A percentile compares a stretch with the other conserved stretches of the same genome.
These are phyloP conservation scores for Grammomys dolichurus DNA, from an alignment of 2,113 vertebrate species.

Conservation along the genomic window DNA sequence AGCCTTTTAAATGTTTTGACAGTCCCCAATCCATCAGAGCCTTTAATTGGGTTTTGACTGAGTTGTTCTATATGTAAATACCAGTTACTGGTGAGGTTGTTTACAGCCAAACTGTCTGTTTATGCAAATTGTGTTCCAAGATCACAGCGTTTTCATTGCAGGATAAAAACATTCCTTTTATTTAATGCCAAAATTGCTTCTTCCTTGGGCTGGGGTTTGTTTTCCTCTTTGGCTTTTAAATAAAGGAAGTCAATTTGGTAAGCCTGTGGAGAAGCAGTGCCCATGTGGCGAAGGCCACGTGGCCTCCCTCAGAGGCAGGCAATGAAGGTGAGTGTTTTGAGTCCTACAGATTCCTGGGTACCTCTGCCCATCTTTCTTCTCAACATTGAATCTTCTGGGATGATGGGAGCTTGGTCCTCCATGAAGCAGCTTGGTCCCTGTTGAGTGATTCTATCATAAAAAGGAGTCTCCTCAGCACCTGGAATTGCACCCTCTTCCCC, in stretches of 20 bases:
- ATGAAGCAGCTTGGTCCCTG: neutral
- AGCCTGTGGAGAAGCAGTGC: neutral
- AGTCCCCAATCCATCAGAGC: constrained; percentile 85
- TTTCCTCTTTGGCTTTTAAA: constrained; percentile 73
- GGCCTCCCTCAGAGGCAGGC: neutral
- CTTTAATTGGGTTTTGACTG: constrained; percentile 90
- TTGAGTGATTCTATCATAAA: neutral
- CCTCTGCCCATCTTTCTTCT: neutral
- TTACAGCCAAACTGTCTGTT: constrained; percentile 90
- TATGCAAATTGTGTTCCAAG: constrained; percentile 88
- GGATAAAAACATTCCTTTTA: constrained; percentile 86
- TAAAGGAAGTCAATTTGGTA: neutral
- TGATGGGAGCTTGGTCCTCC: accelerated
- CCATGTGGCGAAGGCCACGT: neutral
- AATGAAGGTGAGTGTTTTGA: neutral
- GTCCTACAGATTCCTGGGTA: neutral
- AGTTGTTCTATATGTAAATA: constrained; percentile 90
- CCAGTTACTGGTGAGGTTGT: constrained; percentile 88
- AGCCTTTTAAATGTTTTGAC: constrained; percentile 88
- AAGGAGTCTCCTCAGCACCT: neutral
- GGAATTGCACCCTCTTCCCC: neutral
- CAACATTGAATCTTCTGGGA: neutral
- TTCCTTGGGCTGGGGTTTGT: constrained; percentile 75
- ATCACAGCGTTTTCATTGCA: constrained; percentile 84
- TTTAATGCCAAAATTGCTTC: constrained; percentile 83